These are phyloP conservation scores for Sericinus montela DNA, from an alignment of 2,888 invertebrate species.

Conservation along the genomic window DNA sequence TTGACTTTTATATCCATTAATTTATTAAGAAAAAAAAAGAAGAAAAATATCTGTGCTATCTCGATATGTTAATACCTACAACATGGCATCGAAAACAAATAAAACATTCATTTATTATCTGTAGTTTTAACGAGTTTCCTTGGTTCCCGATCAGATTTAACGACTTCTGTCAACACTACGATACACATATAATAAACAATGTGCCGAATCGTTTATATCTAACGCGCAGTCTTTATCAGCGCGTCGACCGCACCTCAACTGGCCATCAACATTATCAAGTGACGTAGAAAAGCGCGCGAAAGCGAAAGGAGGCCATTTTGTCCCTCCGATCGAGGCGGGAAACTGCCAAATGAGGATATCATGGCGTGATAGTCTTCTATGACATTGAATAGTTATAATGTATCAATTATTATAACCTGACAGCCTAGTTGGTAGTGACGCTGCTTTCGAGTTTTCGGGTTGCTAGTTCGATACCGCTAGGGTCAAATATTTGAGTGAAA, in stretches of 20 bases:
- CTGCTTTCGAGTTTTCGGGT: too few species aligned
- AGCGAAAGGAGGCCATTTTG: conserved; percentile 38
- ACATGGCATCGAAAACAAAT: not conserved
- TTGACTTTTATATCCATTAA: too few species aligned
- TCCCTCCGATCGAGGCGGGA: conserved; percentile 22
- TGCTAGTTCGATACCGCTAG: too few species aligned
- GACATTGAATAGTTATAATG: too few species aligned
- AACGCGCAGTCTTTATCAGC: conserved; percentile 8
- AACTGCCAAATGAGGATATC: conserved; percentile 29
- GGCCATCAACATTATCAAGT: conserved; percentile 32
- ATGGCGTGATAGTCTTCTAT: conserved; percentile 27
- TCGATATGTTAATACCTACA: not conserved
- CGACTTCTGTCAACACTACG: not conserved
- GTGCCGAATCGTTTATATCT: conserved; percentile 7
- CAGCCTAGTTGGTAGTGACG: too few species aligned
- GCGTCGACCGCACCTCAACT: conserved; percentile 5
- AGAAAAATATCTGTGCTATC: too few species aligned
- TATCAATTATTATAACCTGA: too few species aligned
- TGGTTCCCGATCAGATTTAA: not conserved
- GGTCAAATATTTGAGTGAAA: too few species aligned
- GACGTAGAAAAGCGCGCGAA: conserved; percentile 45
- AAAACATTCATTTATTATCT: not conserved
- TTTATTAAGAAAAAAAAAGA: too few species aligned
- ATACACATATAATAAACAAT: conserved; percentile 9
- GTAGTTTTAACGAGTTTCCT: not conserved